These are phyloP conservation scores for Lota lota DNA, from an alignment of 2,113 vertebrate genomes.

Conservation along the genomic window DNA sequence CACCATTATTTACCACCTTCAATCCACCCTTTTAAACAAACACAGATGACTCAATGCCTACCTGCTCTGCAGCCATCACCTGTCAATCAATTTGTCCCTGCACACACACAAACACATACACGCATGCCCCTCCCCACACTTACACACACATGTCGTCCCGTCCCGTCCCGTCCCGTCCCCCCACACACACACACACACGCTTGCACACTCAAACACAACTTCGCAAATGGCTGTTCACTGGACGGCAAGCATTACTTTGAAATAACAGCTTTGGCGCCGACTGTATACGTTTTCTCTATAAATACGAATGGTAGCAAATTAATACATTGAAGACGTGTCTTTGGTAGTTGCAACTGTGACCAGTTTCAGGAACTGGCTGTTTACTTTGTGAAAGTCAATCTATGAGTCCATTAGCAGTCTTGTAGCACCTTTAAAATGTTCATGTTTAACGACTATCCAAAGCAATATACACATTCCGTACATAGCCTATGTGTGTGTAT, in stretches of 20 bases:
- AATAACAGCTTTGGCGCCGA: conserved; percentile 1
- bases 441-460: no score
- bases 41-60: conserved; percentile 51
- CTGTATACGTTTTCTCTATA: conserved; percentile 55
- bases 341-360: not conserved
- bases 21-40: conserved; percentile 33
- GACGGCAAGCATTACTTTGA: conserved; percentile 24
- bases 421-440: not conserved
- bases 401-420: not conserved
- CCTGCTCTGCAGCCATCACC: conserved; percentile 57
- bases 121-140: conserved; percentile 19
- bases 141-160: conserved; percentile 48
- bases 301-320: conserved; percentile 65
- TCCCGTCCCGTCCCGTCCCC: no score
- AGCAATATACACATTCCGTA: no score
- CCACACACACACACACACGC: not conserved
- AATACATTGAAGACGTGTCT: not conserved
- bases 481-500: not conserved
- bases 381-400: not conserved
- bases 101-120: conserved; percentile 7
- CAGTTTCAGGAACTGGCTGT: no score
- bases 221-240: not conserved
- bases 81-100: conserved; percentile 55
- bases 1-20: conserved; percentile 28
- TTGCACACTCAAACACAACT: not conserved